A percentile compares a stretch with the other conserved stretches of the same genome.
These are phyloP conservation scores for Plebejus argus DNA, from an alignment of 2,888 invertebrate species.

Conservation along the genomic window DNA sequence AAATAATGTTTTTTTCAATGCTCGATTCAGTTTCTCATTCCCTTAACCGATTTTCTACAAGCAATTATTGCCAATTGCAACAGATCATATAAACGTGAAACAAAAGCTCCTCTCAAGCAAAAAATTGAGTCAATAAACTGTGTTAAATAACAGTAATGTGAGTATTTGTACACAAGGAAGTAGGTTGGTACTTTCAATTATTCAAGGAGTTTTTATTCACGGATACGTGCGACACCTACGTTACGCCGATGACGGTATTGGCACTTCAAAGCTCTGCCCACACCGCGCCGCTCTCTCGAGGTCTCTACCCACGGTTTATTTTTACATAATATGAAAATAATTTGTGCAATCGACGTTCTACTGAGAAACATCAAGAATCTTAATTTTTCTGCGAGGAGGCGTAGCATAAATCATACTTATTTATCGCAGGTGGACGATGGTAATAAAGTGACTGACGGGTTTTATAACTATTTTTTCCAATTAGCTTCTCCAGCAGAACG, in stretches of 20 bases:
- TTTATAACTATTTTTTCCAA: background rate
- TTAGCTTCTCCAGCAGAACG: background rate
- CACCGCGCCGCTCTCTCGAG: constrained; percentile 54
- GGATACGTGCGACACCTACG: constrained; percentile 61
- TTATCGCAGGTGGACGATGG: background rate
- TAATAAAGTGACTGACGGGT: background rate
- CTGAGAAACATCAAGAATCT: constrained; percentile 1
- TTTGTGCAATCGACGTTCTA: constrained; percentile 46
- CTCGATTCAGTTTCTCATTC: no score
- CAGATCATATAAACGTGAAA: background rate
- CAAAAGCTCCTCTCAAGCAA: background rate
- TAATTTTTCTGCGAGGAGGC: constrained; percentile 20
- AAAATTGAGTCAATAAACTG: constrained; percentile 18
- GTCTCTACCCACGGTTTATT: constrained; percentile 60
- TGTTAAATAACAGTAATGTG: constrained; percentile 51
- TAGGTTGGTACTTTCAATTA: constrained; percentile 49
- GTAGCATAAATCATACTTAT: constrained; percentile 6
- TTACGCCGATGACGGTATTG: constrained; percentile 49
- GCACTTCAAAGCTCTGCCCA: constrained; percentile 59
- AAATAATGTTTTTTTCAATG: no score
- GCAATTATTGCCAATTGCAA: background rate
- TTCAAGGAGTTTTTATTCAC: constrained; percentile 60
- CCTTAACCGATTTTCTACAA: background rate
- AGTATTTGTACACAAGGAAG: constrained; percentile 47
- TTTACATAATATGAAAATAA: constrained; percentile 50